Evolutionary conservation across 2,113 vertebrate species (phyloP).

Genomic region (Actinemys pallida): DNA sequence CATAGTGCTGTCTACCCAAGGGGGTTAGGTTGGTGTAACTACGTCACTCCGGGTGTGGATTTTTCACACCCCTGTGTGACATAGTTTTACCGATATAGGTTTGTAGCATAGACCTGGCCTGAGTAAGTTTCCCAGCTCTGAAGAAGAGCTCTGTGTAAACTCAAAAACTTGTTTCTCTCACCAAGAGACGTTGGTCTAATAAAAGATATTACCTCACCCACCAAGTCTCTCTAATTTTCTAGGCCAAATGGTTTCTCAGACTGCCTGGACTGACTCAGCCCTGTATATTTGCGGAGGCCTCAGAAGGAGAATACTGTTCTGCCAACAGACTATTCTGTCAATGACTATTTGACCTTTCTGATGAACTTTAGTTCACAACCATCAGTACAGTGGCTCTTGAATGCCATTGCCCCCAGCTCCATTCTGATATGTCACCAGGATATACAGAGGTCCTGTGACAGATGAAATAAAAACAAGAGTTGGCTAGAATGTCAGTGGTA

Average conservation of each 20-base stretch:
- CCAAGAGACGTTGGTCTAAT: too few relatives aligned
- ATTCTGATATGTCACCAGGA: neutral
- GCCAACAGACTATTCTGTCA: neutral
- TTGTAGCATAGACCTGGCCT: too few relatives aligned
- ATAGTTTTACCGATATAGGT: too few relatives aligned
- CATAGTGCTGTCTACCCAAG: too few relatives aligned
- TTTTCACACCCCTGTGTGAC: too few relatives aligned
- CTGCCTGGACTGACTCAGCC: neutral
- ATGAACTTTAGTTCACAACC: neutral
- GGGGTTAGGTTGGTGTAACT: too few relatives aligned
- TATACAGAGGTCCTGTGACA: neutral
- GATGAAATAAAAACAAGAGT: neutral
- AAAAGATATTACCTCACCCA: too few relatives aligned
- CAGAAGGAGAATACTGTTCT: fast-evolving
- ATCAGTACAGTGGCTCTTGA: neutral
- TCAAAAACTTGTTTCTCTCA: too few relatives aligned
- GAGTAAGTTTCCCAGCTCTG: too few relatives aligned
- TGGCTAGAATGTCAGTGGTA: neutral
- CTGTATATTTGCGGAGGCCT: neutral
- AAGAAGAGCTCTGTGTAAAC: too few relatives aligned
- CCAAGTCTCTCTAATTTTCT: too few relatives aligned
- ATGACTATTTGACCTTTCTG: neutral
- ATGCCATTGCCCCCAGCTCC: neutral
- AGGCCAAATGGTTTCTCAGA: neutral
- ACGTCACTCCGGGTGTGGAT: too few relatives aligned